Base-by-base conservation (phyloP, 2,888 invertebrate species). In the Melinopterus prodromus region DNA sequence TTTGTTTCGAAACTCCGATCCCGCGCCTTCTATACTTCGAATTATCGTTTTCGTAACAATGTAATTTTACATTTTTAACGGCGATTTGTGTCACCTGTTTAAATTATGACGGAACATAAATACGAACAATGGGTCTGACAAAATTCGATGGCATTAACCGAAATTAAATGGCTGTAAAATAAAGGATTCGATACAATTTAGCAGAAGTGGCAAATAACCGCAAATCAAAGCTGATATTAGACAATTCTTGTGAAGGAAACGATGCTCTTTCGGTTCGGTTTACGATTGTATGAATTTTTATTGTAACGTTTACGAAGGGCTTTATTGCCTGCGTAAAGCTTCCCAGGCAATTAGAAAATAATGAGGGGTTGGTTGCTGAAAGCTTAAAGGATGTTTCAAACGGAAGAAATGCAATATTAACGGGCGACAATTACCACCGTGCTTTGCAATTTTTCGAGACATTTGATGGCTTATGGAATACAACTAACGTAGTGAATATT, bases 401-500 rank as follows among this genome's bases (percentile, higher is more conserved):
- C 53, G 53, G 53, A 53, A 53, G 53, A 53, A 53, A 53, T 53
- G 53, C 53, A 53, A 53, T 53, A 53, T 53, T 53, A 53, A 53
- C 53, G 53, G 53, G 53, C 53, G 53, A 53, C 53, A 53, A 53
- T 53, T 53, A 53, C 53, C 7, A 53, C 53, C 7, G 53, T 9
- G 53, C 53, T 53, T 53, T 9, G 53, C 53, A 9, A 53, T 53
- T 53, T 53, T 53, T 53, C 53, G 53, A 53, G 53, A 53, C 53
- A 53, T 53, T 53, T 53, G 53, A 53, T 53, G 7, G 53, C 26
- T 26, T 53, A 2, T 12, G 7, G 53, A 53, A 53, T 53, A 26
- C 26, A 26, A 12, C 53, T 53, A 9, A 53, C 1, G 53, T 53
- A 53, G 53, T 4, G 9, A 53, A 53, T 4, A 12, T 12, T 53